A percentile compares a stretch with the other conserved stretches of the same genome.
phyloP scores from a whole-genome alignment of 1,140 invertebrate genomes.

The Metaphire vulgaris region DNA sequence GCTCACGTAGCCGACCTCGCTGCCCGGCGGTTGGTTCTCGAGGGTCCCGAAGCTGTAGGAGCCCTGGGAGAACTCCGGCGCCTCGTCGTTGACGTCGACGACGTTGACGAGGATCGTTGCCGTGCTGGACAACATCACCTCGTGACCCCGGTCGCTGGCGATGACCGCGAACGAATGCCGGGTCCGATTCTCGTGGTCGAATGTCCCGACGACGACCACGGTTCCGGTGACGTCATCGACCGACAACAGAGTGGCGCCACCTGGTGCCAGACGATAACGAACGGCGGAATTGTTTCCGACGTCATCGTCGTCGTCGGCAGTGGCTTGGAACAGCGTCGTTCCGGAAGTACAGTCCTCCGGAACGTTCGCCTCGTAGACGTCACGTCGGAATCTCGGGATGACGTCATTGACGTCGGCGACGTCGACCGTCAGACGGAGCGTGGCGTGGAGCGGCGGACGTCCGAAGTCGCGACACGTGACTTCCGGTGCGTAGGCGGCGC shows the following conservation, averaged over 20 bases:
- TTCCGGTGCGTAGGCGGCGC: constrained; percentile 3
- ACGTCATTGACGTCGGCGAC: constrained; percentile 86
- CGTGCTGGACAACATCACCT: neutral
- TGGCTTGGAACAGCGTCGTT: constrained; percentile 71
- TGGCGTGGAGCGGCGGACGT: constrained; percentile 54
- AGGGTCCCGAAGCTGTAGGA: constrained; percentile 25
- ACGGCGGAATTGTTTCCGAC: constrained; percentile 75
- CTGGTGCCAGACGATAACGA: neutral
- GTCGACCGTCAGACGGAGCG: constrained; percentile 64
- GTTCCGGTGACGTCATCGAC: constrained; percentile 14
- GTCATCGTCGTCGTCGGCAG: constrained; percentile 80
- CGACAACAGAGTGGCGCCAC: neutral
- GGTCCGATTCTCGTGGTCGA: constrained; percentile 24
- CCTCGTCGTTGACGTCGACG: constrained; percentile 29
- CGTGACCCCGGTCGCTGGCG: constrained; percentile 17
- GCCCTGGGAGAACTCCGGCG: constrained; percentile 12
- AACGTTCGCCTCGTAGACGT: constrained; percentile 67
- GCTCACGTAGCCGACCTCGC: constrained; percentile 18
- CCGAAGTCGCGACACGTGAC: constrained; percentile 29
- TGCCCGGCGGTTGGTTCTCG: constrained; percentile 21
- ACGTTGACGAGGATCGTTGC: constrained; percentile 23
- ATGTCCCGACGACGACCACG: neutral
- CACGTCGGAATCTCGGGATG: constrained; percentile 69
- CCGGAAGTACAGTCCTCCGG: constrained; percentile 24
- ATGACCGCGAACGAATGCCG: constrained; percentile 15